Percentiles rank a stretch among this genome's conserved stretches.
These are phyloP conservation scores for Venustaconcha ellipsiformis DNA, from an alignment of 1,140 invertebrate species.

Conservation along the genomic window DNA sequence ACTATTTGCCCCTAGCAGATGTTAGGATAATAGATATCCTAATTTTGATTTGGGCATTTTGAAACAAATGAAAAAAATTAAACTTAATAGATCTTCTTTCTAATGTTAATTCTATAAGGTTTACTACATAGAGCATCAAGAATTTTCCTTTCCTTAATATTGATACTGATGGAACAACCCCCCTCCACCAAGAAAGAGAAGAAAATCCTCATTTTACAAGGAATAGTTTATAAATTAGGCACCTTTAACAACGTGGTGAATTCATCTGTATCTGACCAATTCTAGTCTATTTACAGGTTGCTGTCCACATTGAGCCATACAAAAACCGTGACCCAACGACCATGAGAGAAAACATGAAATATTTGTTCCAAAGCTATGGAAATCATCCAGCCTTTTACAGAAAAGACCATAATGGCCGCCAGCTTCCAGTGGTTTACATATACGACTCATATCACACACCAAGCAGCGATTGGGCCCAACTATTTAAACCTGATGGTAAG, in stretches of 20 bases:
- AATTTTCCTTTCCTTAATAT: neutral
- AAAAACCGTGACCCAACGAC: conserved; percentile 61
- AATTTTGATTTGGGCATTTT: no score
- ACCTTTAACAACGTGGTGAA: neutral
- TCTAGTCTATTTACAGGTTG: conserved; percentile 47
- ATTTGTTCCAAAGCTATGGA: conserved; percentile 69
- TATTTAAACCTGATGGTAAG: conserved; percentile 59
- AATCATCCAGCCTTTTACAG: conserved; percentile 70
- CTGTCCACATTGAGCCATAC: conserved; percentile 72
- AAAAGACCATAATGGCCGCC: conserved; percentile 35
- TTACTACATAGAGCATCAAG: neutral
- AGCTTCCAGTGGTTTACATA: conserved; percentile 70
- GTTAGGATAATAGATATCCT: no score
- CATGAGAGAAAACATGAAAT: conserved; percentile 63
- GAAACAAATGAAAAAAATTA: no score
- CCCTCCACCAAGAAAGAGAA: neutral
- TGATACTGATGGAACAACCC: neutral
- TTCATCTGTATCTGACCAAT: neutral
- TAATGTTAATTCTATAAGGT: neutral
- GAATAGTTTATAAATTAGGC: neutral
- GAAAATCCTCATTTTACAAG: neutral
- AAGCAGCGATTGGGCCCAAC: conserved; percentile 60
- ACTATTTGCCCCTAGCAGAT: no score
- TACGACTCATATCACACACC: conserved; percentile 70
- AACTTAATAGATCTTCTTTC: neutral